phyloP scores from a whole-genome alignment of 2,888 invertebrate species.

The Rotaria sp. region DNA sequence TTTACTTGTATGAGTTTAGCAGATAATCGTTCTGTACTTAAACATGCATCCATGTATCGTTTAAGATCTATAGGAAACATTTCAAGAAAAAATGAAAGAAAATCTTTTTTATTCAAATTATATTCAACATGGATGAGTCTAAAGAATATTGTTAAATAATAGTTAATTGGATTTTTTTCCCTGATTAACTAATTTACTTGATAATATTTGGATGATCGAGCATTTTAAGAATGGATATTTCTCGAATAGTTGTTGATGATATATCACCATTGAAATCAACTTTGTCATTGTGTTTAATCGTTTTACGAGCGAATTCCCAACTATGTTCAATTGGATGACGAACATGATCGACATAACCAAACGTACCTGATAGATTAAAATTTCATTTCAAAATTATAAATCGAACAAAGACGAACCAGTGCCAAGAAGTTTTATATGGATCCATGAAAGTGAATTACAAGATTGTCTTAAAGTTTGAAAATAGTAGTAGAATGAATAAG shows the following conservation, averaged over 20 bases:
- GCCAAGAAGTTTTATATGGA: not conserved
- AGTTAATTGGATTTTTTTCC: not conserved
- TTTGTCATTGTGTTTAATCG: not conserved
- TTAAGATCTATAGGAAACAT: not conserved
- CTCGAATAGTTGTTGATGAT: slow-evolving; percentile 73
- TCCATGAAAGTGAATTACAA: not conserved
- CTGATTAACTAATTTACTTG: slow-evolving; percentile 45
- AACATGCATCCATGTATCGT: not conserved
- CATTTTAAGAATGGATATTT: slow-evolving; percentile 83
- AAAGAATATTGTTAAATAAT: not conserved
- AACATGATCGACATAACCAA: not conserved
- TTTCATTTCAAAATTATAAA: not conserved
- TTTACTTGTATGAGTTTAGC: not conserved
- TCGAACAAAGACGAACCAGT: not conserved
- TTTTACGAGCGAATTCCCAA: not conserved
- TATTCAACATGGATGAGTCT: not conserved
- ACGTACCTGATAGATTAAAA: not conserved
- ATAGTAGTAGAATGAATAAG: not conserved
- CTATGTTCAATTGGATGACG: not conserved
- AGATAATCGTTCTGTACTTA: not conserved
- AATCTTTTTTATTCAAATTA: not conserved
- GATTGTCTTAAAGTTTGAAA: not conserved
- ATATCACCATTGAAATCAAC: not conserved
- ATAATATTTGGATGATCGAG: slow-evolving; percentile 83
- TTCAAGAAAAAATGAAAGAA: not conserved